Evolutionary conservation across 1,140 invertebrate species (phyloP).

Genomic region (Drosophila ficusphila): DNA sequence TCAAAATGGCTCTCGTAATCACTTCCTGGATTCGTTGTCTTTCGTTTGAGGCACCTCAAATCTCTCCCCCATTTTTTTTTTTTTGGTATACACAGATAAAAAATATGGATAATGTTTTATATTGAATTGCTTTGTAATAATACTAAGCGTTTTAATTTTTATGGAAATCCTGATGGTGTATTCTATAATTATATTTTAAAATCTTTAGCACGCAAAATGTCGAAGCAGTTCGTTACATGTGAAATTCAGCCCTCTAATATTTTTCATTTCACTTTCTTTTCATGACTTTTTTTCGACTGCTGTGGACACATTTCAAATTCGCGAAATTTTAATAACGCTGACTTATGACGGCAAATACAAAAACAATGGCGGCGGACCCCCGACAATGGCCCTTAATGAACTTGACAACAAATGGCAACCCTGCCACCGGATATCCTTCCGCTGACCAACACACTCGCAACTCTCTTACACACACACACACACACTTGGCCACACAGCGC

Average conservation of each 20-base stretch:
- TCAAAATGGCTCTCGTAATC: slow-evolving; percentile 78
- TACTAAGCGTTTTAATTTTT: background rate
- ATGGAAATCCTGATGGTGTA: too few species aligned
- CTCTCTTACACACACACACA: background rate
- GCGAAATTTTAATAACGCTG: slow-evolving; percentile 72
- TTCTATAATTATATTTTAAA: background rate
- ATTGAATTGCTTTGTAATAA: background rate
- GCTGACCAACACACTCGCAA: slow-evolving; percentile 31
- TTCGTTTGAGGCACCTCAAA: slow-evolving; percentile 8
- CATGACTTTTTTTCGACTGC: slow-evolving; percentile 39
- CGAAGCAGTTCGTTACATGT: too few species aligned
- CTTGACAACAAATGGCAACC: slow-evolving; percentile 49
- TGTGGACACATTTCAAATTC: slow-evolving; percentile 70
- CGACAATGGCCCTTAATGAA: slow-evolving; percentile 77
- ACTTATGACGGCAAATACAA: slow-evolving; percentile 59
- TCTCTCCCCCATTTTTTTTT: too few species aligned
- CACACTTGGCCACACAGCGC: slow-evolving; percentile 86
- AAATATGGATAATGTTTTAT: background rate
- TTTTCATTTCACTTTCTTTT: slow-evolving; percentile 36
- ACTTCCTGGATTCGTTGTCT: slow-evolving; percentile 53
- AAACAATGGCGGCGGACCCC: slow-evolving; percentile 32
- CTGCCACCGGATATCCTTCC: slow-evolving; percentile 53
- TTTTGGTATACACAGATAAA: background rate
- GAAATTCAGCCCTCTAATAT: slow-evolving; percentile 56
- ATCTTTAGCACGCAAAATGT: too few species aligned